Evolutionary conservation across 2,888 invertebrate species (phyloP).

Genomic region (Melipona bicolor): DNA sequence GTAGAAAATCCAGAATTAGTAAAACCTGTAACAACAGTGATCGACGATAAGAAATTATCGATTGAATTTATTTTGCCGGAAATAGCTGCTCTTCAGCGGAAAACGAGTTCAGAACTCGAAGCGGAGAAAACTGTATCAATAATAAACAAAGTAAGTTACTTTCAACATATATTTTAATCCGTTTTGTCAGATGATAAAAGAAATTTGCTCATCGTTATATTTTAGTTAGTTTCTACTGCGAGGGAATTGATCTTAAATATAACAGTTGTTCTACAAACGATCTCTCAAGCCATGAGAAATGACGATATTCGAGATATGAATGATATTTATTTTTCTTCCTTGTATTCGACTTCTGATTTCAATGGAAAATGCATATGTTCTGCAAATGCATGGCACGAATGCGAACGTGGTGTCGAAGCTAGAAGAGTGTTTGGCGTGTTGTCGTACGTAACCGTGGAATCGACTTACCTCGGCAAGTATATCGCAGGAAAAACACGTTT

Average conservation of each 20-base stretch:
- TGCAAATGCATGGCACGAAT: constrained; percentile 78
- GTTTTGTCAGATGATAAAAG: background rate
- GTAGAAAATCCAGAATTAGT: constrained; percentile 81
- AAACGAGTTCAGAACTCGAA: constrained; percentile 77
- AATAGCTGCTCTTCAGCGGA: constrained; percentile 74
- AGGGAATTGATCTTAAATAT: constrained; percentile 79
- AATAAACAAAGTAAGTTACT: constrained; percentile 78
- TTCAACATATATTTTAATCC: background rate
- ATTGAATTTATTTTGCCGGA: constrained; percentile 78
- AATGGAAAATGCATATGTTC: constrained; percentile 76
- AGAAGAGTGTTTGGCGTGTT: constrained; percentile 78
- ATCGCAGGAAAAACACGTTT: constrained; percentile 76
- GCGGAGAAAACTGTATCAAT: constrained; percentile 73
- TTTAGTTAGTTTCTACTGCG: constrained; percentile 77
- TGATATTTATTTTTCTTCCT: constrained; percentile 79
- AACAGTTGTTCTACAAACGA: constrained; percentile 76
- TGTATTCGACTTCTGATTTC: constrained; percentile 74
- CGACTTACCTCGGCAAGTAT: constrained; percentile 78
- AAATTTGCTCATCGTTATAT: constrained; percentile 13
- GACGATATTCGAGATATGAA: constrained; percentile 83
- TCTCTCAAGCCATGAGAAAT: constrained; percentile 79
- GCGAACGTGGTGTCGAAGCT: constrained; percentile 81
- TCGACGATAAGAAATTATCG: constrained; percentile 76
- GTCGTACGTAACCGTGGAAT: constrained; percentile 74
- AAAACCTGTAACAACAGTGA: constrained; percentile 78